Evolutionary conservation across 1,140 invertebrate genomes (phyloP).

Genomic region (Hyposmocoma kahamanoa): DNA sequence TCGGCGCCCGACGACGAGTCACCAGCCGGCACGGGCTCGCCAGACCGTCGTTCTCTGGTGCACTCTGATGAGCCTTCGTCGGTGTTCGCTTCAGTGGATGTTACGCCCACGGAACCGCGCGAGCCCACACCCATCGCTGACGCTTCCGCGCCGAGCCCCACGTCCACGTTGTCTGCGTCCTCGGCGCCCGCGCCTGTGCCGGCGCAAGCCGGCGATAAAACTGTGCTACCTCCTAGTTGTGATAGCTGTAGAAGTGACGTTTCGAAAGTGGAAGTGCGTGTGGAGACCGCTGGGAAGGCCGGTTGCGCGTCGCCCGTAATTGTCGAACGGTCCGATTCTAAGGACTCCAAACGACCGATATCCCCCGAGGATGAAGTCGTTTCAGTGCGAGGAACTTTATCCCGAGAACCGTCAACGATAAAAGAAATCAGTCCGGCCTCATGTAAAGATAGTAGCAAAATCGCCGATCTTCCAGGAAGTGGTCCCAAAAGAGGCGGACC

Average conservation of each 20-base stretch:
- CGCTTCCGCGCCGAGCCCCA: constrained; percentile 2
- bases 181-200: no score
- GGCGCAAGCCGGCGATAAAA: neutral
- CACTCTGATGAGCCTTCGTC: constrained; percentile 53
- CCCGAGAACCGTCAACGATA: constrained; percentile 42
- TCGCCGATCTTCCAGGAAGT: constrained; percentile 24
- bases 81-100: constrained; percentile 53
- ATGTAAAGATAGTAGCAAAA: constrained; percentile 28
- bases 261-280: constrained; percentile 12
- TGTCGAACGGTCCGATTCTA: constrained; percentile 20
- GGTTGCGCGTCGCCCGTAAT: constrained; percentile 17
- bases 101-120: constrained; percentile 40
- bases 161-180: neutral
- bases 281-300: constrained; percentile 17
- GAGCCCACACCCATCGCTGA: constrained; percentile 14
- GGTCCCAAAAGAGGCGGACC: constrained; percentile 7
- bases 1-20: constrained; percentile 78
- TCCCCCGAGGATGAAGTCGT: constrained; percentile 29
- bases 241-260: constrained; percentile 13
- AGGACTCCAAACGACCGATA: constrained; percentile 24
- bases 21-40: constrained; percentile 32
- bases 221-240: constrained; percentile 3
- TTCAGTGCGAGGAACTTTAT: constrained; percentile 32
- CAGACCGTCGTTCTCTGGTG: constrained; percentile 41
- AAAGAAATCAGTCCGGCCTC: constrained; percentile 31